These are phyloP conservation scores for Aptenodytes forsteri DNA, from an alignment of 2,113 vertebrate genomes.

Conservation along the genomic window DNA sequence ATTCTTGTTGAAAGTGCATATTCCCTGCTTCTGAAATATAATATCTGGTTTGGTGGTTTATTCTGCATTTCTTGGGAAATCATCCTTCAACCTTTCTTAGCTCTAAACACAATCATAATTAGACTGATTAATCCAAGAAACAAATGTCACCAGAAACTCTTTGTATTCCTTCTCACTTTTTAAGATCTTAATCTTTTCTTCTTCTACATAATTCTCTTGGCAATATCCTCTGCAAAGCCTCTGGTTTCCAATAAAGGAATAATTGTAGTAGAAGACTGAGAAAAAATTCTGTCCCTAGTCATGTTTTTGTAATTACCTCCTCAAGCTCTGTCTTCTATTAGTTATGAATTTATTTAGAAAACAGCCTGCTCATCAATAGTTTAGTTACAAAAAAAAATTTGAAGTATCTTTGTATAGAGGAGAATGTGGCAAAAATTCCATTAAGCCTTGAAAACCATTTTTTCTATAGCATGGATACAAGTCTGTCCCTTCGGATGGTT, in stretches of 20 bases:
- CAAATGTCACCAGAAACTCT: background rate
- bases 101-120: background rate
- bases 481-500: background rate
- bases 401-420: background rate
- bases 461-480: background rate
- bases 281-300: background rate
- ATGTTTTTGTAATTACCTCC: slow-evolving; percentile 24
- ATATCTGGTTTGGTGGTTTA: background rate
- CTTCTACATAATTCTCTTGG: background rate
- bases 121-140: background rate
- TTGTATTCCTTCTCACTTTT: background rate
- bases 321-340: background rate
- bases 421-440: background rate
- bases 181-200: background rate
- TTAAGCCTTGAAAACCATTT: background rate
- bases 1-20: background rate
- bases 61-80: background rate
- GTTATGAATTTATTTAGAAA: slow-evolving; percentile 48
- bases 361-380: background rate
- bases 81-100: background rate
- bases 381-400: background rate
- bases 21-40: background rate
- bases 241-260: slow-evolving; percentile 11
- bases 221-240: background rate
- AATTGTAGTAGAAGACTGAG: background rate